A percentile compares a stretch with the other conserved stretches of the same genome.
Evolutionary conservation across 2,113 vertebrate genomes (phyloP).

Genomic region (Columbina picui): DNA sequence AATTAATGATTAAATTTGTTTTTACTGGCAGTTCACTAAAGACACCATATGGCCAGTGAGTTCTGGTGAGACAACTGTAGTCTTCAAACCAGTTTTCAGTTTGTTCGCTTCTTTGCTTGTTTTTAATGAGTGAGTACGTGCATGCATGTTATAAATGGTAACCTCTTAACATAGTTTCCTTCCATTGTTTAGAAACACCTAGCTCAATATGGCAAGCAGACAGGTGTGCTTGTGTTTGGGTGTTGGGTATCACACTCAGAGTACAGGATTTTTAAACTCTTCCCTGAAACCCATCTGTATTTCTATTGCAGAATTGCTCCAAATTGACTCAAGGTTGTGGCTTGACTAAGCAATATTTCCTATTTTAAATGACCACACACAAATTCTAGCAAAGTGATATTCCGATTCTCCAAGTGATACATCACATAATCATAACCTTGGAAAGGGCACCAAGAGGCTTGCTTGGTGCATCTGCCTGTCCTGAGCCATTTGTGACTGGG

Average conservation of each 20-base stretch:
- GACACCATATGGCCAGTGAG: not conserved
- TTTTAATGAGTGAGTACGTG: constrained; percentile 6
- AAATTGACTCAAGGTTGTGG: not conserved
- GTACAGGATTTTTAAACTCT: not conserved
- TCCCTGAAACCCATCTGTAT: not conserved
- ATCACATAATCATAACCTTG: not conserved
- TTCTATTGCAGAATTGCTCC: not conserved
- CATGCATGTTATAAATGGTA: not conserved
- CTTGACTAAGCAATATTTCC: not conserved
- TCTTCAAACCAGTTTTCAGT: constrained; percentile 19
- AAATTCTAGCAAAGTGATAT: not conserved
- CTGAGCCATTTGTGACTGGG: not conserved
- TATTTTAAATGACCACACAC: not conserved
- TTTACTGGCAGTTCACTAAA: constrained; percentile 14
- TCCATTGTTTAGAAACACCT: not conserved
- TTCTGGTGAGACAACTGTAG: not conserved
- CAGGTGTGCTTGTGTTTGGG: not conserved
- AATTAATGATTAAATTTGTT: constrained; percentile 43
- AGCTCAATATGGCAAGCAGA: not conserved
- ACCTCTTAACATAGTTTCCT: not conserved
- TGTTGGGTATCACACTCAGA: not conserved
- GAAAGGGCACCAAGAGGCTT: not conserved
- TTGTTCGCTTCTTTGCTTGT: not conserved
- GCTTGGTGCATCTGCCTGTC: not conserved
- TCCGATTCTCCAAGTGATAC: not conserved